phyloP scores from a whole-genome alignment of 2,888 invertebrate genomes.

The Scelioninae gen. 1 region DNA sequence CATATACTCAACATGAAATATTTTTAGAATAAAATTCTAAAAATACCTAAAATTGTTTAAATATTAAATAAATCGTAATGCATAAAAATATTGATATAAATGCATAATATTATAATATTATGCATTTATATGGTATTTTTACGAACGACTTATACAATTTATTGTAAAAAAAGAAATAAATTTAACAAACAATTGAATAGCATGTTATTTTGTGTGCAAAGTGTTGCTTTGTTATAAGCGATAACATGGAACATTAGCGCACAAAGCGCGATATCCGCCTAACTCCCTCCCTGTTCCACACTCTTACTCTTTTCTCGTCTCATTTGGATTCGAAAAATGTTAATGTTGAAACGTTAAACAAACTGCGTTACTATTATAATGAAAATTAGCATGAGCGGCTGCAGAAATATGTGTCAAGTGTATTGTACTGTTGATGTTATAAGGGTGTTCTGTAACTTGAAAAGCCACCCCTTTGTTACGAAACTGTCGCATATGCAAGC shows the following conservation, averaged over 20 bases:
- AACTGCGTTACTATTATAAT: constrained; percentile 55
- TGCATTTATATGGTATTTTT: too few relatives aligned
- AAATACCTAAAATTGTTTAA: too few relatives aligned
- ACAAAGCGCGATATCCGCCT: constrained; percentile 36
- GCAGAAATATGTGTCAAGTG: constrained; percentile 64
- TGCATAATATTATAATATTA: too few relatives aligned
- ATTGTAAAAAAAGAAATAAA: constrained; percentile 1
- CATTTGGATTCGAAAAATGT: constrained; percentile 50
- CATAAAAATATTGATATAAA: too few relatives aligned
- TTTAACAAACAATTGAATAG: constrained; percentile 18
- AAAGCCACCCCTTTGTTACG: constrained; percentile 64
- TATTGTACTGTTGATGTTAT: constrained; percentile 58
- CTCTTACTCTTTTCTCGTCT: background rate
- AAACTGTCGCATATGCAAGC: constrained; percentile 58
- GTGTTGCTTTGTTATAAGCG: constrained; percentile 33
- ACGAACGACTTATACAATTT: too few relatives aligned
- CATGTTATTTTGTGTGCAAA: constrained; percentile 40
- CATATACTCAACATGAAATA: too few relatives aligned
- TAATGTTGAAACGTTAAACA: constrained; percentile 52
- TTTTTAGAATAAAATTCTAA: too few relatives aligned
- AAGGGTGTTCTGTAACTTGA: constrained; percentile 57
- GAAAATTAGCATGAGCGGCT: constrained; percentile 52
- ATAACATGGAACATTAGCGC: constrained; percentile 47
- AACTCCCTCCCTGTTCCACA: background rate
- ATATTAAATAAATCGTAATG: too few relatives aligned